Conservation (phyloP, 1,140 invertebrate species). For the Ceratina calcarata region DNA sequence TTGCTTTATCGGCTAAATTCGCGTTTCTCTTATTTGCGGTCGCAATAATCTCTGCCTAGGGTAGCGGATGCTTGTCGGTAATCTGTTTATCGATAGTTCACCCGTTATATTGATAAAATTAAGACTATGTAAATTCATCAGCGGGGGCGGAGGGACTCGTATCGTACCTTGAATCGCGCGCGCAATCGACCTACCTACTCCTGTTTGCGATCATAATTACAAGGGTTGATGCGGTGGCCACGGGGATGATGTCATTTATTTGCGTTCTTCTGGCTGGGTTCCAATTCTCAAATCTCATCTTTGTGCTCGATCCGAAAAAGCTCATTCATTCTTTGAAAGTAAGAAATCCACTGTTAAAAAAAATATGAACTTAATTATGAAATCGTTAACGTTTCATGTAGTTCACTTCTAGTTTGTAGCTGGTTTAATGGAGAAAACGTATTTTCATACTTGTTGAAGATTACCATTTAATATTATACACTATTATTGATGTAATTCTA, state of each 20-base stretch:
- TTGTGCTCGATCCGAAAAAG: conserved; percentile 15
- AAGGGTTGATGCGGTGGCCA: conserved; percentile 6
- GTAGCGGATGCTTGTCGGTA: neutral
- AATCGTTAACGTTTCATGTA: too few relatives aligned
- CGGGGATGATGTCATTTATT: conserved; percentile 38
- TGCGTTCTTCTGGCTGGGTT: conserved; percentile 42
- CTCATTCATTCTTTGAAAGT: conserved; percentile 34
- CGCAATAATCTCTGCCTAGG: neutral
- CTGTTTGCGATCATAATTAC: conserved; percentile 38
- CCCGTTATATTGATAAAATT: conserved; percentile 12
- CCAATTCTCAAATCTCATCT: conserved; percentile 44
- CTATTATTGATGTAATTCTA: too few relatives aligned
- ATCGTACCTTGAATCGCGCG: neutral
- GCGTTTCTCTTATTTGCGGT: neutral
- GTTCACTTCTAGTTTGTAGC: too few relatives aligned
- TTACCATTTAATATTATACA: too few relatives aligned
- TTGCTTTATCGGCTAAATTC: neutral
- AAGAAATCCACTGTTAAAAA: too few relatives aligned
- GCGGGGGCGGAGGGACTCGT: neutral
- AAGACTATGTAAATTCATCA: conserved; percentile 6
- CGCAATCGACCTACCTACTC: neutral
- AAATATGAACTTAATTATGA: too few relatives aligned
- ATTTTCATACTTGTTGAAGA: too few relatives aligned
- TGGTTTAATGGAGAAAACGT: too few relatives aligned
- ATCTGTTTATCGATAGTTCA: conserved; percentile 26